Evolutionary conservation across 2,888 invertebrate species (phyloP).

Genomic region (Drosophila niveifrons): DNA sequence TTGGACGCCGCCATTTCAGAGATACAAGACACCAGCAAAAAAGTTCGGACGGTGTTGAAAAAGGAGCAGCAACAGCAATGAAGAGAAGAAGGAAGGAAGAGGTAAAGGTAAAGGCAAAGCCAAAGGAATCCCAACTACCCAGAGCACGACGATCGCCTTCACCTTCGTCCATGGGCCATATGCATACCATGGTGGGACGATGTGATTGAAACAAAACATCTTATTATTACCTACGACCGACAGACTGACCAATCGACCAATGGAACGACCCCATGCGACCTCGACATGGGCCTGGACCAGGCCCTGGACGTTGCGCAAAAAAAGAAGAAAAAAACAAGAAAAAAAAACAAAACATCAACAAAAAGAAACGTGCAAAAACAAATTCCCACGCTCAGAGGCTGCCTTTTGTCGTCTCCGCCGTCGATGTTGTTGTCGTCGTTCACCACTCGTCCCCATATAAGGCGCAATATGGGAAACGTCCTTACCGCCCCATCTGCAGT

Average conservation of each 20-base stretch:
- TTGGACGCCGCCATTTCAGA: constrained; percentile 37
- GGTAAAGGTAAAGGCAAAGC: constrained; percentile 19
- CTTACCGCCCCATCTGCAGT: constrained; percentile 63
- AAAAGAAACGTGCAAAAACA: constrained; percentile 72
- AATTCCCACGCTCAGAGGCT: constrained; percentile 73
- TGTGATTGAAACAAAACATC: constrained; percentile 81
- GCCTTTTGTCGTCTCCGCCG: constrained; percentile 69
- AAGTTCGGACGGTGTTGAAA: constrained; percentile 26
- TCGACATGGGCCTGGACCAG: constrained; percentile 61
- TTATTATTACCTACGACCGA: constrained; percentile 75
- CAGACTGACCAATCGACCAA: constrained; percentile 32
- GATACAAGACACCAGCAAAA: constrained; percentile 35
- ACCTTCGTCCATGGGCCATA: constrained; percentile 42
- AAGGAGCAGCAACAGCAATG: constrained; percentile 30
- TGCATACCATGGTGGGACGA: constrained; percentile 69
- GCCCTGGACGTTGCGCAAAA: constrained; percentile 35
- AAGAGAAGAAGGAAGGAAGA: constrained; percentile 1
- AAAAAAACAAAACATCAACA: constrained; percentile 29
- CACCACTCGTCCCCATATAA: constrained; percentile 64
- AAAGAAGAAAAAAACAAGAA: constrained; percentile 34
- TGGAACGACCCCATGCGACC: constrained; percentile 78
- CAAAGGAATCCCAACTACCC: constrained; percentile 28
- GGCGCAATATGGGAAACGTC: constrained; percentile 73
- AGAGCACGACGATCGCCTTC: constrained; percentile 47
- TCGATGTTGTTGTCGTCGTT: constrained; percentile 54